Evolutionary conservation across 2,888 invertebrate genomes (phyloP).

Genomic region (Myopa testacea): DNA sequence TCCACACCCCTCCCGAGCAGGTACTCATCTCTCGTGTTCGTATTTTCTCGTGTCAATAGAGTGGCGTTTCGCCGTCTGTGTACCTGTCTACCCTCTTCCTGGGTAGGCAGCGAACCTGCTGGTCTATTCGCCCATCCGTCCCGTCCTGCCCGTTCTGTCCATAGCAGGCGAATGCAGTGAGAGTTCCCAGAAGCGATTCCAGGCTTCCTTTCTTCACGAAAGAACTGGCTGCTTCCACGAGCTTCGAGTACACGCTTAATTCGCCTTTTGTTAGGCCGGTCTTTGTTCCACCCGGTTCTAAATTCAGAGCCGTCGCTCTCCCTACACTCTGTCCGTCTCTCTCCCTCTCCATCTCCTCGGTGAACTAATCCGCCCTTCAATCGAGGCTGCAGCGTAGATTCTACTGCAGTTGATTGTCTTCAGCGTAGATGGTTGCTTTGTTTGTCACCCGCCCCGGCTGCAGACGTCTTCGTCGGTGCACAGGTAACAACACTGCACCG

Average conservation of each 20-base stretch:
- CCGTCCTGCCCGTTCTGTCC: not conserved
- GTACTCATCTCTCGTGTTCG: too few species aligned
- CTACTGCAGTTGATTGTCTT: constrained; percentile 40
- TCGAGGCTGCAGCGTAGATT: constrained; percentile 63
- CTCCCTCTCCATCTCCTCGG: not conserved
- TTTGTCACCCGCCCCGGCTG: not conserved
- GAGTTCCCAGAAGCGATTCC: not conserved
- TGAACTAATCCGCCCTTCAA: constrained; percentile 46
- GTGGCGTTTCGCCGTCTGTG: too few species aligned
- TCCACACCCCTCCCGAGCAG: too few species aligned
- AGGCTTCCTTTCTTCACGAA: not conserved
- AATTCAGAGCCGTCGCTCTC: not conserved
- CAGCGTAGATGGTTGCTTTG: constrained; percentile 44
- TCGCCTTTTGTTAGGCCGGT: not conserved
- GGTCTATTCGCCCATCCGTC: not conserved
- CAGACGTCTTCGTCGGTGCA: not conserved
- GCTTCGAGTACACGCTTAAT: not conserved
- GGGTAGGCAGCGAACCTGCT: too few species aligned
- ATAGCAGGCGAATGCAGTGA: not conserved
- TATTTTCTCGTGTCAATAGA: too few species aligned
- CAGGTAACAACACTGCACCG: constrained; percentile 42
- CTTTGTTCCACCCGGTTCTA: not conserved
- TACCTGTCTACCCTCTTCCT: too few species aligned
- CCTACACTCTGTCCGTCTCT: not conserved
- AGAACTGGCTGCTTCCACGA: not conserved